Conservation (phyloP, 2,113 vertebrate genomes). For the Glaucomys volans region DNA sequence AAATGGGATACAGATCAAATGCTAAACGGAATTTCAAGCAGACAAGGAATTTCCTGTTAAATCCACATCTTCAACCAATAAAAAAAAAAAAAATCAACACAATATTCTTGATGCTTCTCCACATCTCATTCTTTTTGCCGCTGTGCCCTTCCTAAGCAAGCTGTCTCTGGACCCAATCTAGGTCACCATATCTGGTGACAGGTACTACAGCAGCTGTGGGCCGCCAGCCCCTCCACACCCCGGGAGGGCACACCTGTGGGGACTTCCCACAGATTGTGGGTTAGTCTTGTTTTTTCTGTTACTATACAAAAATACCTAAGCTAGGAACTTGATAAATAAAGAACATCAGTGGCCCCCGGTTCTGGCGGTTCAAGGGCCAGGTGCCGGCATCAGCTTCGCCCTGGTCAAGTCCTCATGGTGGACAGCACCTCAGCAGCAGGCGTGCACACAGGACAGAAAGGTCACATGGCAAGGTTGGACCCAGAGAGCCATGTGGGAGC, state of each 20-base stretch:
- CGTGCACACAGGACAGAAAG: too few species aligned
- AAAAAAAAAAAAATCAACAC: background rate
- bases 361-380: background rate
- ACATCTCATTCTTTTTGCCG: background rate
- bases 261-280: background rate
- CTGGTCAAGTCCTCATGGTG: background rate
- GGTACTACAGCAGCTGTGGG: accelerated
- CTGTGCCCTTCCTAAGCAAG: background rate
- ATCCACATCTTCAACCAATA: background rate
- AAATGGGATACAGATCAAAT: background rate
- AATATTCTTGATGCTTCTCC: background rate
- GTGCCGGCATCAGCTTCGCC: background rate
- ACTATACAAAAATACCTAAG: background rate
- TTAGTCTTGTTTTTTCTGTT: background rate
- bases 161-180: background rate
- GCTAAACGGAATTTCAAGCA: background rate
- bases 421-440: too few species aligned
- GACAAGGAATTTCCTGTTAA: background rate
- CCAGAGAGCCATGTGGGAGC: background rate
- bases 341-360: background rate
- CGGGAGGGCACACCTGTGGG: accelerated
- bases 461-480: background rate
- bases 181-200: background rate
- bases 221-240: background rate
- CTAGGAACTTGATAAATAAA: background rate